phyloP scores from a whole-genome alignment of 2,113 vertebrate species.

The Callionymus lyra region DNA sequence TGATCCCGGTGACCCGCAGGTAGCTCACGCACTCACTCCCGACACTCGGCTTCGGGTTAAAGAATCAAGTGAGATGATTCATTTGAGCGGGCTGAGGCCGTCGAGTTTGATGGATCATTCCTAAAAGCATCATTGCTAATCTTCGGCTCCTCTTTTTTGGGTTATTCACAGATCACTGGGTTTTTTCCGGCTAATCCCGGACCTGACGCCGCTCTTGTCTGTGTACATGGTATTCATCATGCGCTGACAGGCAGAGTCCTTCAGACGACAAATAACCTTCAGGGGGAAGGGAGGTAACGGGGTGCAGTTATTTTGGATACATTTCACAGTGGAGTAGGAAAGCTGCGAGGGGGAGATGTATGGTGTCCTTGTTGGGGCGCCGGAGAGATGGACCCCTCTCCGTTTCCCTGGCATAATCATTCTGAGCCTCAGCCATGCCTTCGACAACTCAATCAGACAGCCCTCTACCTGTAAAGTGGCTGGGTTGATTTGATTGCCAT shows the following conservation, averaged over 20 bases:
- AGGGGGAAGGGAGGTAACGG: slow-evolving; percentile 89
- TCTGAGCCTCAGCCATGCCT: slow-evolving; percentile 76
- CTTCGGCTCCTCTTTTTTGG: slow-evolving; percentile 99
- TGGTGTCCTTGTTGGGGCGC: slow-evolving; percentile 80
- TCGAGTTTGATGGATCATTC: slow-evolving; percentile 99
- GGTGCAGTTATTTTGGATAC: slow-evolving; percentile 97
- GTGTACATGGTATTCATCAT: slow-evolving; percentile 99
- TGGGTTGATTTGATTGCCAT: slow-evolving; percentile 80
- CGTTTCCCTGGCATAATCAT: slow-evolving; percentile 69
- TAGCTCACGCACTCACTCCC: slow-evolving; percentile 59
- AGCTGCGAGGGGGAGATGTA: slow-evolving; percentile 81
- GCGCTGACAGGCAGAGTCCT: slow-evolving; percentile 99
- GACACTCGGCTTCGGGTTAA: slow-evolving; percentile 79
- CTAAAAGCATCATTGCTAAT: slow-evolving; percentile 99
- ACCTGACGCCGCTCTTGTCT: slow-evolving; percentile 97
- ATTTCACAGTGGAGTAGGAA: slow-evolving; percentile 92
- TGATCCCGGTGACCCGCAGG: slow-evolving; percentile 59
- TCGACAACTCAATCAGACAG: slow-evolving; percentile 79
- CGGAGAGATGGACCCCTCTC: slow-evolving; percentile 69
- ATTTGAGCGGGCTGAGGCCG: slow-evolving; percentile 96
- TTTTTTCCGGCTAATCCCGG: slow-evolving; percentile 99
- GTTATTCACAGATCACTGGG: slow-evolving; percentile 99
- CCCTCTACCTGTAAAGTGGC: slow-evolving; percentile 77
- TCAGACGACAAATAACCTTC: slow-evolving; percentile 99
- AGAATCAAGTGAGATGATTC: slow-evolving; percentile 91